These are phyloP conservation scores for Spisula solida DNA, from an alignment of 2,888 invertebrate genomes.

Conservation along the genomic window DNA sequence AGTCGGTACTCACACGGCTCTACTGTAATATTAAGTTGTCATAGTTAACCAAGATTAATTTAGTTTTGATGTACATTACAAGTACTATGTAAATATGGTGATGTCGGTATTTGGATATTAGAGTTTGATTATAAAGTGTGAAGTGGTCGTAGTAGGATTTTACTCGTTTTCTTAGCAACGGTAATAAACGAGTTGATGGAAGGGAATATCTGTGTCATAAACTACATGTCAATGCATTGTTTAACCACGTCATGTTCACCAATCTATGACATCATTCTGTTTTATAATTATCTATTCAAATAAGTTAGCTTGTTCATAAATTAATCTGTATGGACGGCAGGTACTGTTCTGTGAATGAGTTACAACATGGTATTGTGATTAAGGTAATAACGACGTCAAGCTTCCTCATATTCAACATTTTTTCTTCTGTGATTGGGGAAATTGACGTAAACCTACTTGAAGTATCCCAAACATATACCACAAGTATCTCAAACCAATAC, in stretches of 20 bases:
- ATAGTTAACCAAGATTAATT: constrained; percentile 18
- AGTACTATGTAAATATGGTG: constrained; percentile 17
- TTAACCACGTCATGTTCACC: no score
- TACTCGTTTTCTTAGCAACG: not conserved
- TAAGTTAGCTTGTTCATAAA: not conserved
- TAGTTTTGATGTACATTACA: constrained; percentile 12
- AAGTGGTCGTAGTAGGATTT: constrained; percentile 15
- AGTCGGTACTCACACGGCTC: not conserved
- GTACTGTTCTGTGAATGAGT: not conserved
- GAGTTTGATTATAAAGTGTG: constrained; percentile 5
- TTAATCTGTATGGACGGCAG: not conserved
- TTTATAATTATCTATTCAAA: no score
- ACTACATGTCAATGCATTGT: no score
- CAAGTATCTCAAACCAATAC: no score
- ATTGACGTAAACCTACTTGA: no score
- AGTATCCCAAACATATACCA: no score
- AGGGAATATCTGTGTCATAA: not conserved
- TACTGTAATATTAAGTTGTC: constrained; percentile 1
- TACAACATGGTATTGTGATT: not conserved
- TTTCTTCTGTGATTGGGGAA: no score
- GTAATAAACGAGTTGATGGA: not conserved
- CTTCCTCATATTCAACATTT: not conserved
- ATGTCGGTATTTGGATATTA: constrained; percentile 14
- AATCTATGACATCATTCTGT: no score
- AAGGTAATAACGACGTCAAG: not conserved